These are phyloP conservation scores for Beroe forskalii DNA, from an alignment of 37 sponge, comb jelly and placozoan genomes.

Conservation along the genomic window DNA sequence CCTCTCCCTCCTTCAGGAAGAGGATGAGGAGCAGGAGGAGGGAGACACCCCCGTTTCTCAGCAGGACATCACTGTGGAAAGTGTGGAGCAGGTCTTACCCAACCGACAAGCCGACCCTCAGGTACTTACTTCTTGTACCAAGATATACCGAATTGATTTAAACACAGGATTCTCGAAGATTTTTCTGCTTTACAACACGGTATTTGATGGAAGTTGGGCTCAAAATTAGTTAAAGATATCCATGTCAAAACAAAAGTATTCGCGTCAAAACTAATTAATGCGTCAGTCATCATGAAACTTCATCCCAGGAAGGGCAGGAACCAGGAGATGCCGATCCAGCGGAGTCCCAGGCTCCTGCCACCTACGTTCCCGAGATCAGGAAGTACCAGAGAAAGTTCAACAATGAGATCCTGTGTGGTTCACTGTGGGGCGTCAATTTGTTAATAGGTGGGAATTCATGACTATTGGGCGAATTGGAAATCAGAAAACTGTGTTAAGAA, in stretches of 20 bases:
- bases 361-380: conserved; percentile 89
- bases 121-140: too few relatives aligned
- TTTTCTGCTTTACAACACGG: neutral
- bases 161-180: neutral
- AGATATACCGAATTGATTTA: too few relatives aligned
- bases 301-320: neutral
- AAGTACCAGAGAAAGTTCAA: conserved; percentile 95
- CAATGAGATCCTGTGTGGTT: conserved; percentile 93
- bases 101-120: neutral
- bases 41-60: neutral
- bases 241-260: too few relatives aligned
- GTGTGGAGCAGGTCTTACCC: neutral
- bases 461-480: too few relatives aligned
- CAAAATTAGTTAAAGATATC: too few relatives aligned
- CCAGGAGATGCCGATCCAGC: neutral
- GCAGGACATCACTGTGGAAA: neutral
- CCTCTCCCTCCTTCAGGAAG: too few relatives aligned
- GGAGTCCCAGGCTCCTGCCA: neutral
- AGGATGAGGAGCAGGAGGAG: neutral
- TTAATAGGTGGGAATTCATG: conserved; percentile 45
- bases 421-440: conserved; percentile 83
- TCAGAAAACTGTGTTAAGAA: too few relatives aligned
- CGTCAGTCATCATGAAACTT: too few relatives aligned
- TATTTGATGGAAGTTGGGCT: neutral
- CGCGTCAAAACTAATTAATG: too few relatives aligned